These are phyloP conservation scores for Drosophila santomea DNA, from an alignment of 1,140 invertebrate genomes.

Conservation along the genomic window DNA sequence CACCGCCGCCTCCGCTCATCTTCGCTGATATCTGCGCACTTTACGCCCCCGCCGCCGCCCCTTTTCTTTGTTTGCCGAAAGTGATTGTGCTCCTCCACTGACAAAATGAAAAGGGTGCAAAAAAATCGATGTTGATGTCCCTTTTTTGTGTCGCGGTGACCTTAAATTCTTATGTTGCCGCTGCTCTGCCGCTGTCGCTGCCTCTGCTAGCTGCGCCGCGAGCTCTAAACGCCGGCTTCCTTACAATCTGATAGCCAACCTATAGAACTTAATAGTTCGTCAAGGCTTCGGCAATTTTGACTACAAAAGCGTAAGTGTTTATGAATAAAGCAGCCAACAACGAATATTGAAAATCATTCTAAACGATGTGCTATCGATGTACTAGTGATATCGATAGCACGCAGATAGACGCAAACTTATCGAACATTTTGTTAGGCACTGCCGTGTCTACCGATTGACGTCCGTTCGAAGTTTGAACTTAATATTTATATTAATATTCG, in stretches of 20 bases:
- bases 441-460: neutral
- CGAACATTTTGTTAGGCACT: slow-evolving; percentile 18
- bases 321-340: slow-evolving; percentile 39
- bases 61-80: slow-evolving; percentile 59
- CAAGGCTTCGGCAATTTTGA: slow-evolving; percentile 44
- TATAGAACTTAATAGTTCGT: slow-evolving; percentile 7
- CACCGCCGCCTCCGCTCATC: slow-evolving; percentile 62
- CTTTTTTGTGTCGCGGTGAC: slow-evolving; percentile 44
- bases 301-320: slow-evolving; percentile 36
- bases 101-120: slow-evolving; percentile 68
- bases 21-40: slow-evolving; percentile 20
- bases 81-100: slow-evolving; percentile 46
- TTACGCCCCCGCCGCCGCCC: slow-evolving; percentile 14
- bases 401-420: too few species aligned
- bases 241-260: neutral
- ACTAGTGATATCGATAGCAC: neutral
- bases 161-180: slow-evolving; percentile 15
- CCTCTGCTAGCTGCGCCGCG: slow-evolving; percentile 9
- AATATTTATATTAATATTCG: too few species aligned
- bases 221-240: slow-evolving; percentile 10
- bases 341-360: slow-evolving; percentile 76
- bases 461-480: neutral
- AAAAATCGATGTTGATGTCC: slow-evolving; percentile 80
- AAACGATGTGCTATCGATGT: neutral
- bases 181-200: slow-evolving; percentile 14